Percentiles rank a stretch among this genome's conserved stretches.
Evolutionary conservation across 1,140 invertebrate species (phyloP).

Genomic region (Orius insidiosus): DNA sequence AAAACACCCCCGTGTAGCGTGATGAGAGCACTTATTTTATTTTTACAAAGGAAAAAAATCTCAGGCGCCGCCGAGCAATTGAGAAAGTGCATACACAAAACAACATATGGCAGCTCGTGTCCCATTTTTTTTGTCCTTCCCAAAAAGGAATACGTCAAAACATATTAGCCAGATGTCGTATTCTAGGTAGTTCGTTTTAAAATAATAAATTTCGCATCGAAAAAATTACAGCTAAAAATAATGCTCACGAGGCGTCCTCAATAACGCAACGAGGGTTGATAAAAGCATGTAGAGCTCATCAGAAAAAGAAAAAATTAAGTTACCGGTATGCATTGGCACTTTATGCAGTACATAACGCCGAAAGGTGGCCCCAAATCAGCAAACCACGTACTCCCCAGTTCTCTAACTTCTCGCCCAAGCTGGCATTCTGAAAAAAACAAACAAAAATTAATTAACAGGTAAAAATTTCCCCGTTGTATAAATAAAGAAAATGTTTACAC

Average conservation of each 20-base stretch:
- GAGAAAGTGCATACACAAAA: too few relatives aligned
- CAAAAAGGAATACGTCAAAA: background rate
- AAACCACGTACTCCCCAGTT: slow-evolving; percentile 74
- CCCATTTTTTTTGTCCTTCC: too few relatives aligned
- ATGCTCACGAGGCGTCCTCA: too few relatives aligned
- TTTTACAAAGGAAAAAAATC: too few relatives aligned
- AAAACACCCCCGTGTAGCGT: too few relatives aligned
- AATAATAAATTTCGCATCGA: background rate
- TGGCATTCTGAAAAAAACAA: slow-evolving; percentile 66
- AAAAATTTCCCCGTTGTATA: background rate
- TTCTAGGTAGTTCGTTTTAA: background rate
- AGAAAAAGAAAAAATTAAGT: slow-evolving; percentile 33
- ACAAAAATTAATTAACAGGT: slow-evolving; percentile 2
- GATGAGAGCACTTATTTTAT: too few relatives aligned
- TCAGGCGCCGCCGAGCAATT: too few relatives aligned
- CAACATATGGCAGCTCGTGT: too few relatives aligned
- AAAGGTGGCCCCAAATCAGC: slow-evolving; percentile 79
- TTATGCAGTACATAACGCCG: slow-evolving; percentile 82
- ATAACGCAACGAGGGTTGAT: too few relatives aligned
- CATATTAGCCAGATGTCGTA: background rate
- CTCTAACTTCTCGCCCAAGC: slow-evolving; percentile 67
- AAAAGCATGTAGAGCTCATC: background rate
- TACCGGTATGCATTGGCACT: slow-evolving; percentile 81
- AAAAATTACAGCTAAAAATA: too few relatives aligned
- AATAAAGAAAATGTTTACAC: background rate